Percentiles rank a stretch among this genome's conserved stretches.
Conservation (phyloP, 2,888 invertebrate genomes). For the Steromphala cineraria region DNA sequence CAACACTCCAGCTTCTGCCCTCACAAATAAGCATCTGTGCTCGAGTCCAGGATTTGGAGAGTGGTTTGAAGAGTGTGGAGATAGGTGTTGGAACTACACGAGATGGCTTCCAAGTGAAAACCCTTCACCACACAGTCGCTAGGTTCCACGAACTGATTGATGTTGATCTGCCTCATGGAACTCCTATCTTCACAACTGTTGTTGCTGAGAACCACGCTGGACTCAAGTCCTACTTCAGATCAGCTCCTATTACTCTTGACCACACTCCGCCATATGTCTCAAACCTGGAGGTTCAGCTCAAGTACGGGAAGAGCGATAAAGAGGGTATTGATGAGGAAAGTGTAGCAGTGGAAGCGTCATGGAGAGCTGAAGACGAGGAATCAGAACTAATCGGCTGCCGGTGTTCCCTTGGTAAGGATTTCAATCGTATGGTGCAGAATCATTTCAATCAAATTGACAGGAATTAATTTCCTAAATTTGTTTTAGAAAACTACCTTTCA, state of each 20-base stretch:
- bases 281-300: not conserved
- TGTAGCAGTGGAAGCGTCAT: not conserved
- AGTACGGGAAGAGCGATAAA: not conserved
- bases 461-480: too few relatives aligned
- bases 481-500: too few relatives aligned
- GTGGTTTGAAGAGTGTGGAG: not conserved
- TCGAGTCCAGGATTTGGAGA: not conserved
- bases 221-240: not conserved
- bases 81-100: constrained; percentile 14
- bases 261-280: constrained; percentile 6
- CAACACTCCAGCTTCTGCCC: not conserved
- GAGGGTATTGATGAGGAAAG: not conserved
- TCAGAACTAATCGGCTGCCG: not conserved
- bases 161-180: constrained; percentile 5
- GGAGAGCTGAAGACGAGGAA: not conserved
- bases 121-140: not conserved
- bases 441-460: too few relatives aligned
- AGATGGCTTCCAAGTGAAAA: not conserved
- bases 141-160: not conserved
- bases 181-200: constrained; percentile 2
- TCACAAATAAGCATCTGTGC: not conserved
- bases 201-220: constrained; percentile 5
- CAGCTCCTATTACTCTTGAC: not conserved
- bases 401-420: not conserved
- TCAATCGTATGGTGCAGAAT: not conserved